Base-by-base conservation (phyloP, 2,797 vertebrate species). In the Acrocephalus scirpaceus region DNA sequence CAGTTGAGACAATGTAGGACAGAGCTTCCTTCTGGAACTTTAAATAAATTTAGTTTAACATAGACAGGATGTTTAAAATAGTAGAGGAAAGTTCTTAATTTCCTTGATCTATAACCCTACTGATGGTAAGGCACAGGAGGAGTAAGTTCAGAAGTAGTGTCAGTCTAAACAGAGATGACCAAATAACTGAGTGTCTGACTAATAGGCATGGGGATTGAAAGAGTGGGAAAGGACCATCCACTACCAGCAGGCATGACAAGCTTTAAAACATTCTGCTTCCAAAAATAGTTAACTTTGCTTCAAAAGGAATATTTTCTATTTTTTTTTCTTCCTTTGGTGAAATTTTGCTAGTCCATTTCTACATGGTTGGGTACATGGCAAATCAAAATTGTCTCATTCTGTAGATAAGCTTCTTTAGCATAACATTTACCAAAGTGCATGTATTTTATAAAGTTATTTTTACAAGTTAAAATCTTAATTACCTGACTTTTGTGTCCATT, bases 241-340 rank as follows among this genome's bases (percentile, higher is more conserved):
- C 15, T 45, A 29, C 47, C 42, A 91, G 11, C 26, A 84, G 57
- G 30, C 45, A 71, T 78, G 67, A 42, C 20, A 76, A 83, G 56
- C 79, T 93, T 91, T 44, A 77, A 94, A 97, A 91, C 76, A 65
- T 62, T 70, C 54, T 79, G 53, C 47, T 70, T 90, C 57, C 26
- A 38, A 44, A 67, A 80, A 14, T 11, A 67, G 9, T 16, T 61
- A 64, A 53, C 4, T 9, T 65, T 71, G 12, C 6, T 80, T 72
- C 38, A 36, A 77, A 83, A 77, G 4, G 2, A 71, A 45, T 6
- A 12, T 26, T 62, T 81, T 58, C 1, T 5, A 4, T 27, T 48
- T 85, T 7, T 38, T n/a, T 78, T 61, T 30, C 16, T 58, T 4
- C 3, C 40, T 84, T 62, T 1, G 7, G 17, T 75, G 14, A 40